Evolutionary conservation across 2,888 invertebrate species (phyloP).

Genomic region (Pollenia amentaria): DNA sequence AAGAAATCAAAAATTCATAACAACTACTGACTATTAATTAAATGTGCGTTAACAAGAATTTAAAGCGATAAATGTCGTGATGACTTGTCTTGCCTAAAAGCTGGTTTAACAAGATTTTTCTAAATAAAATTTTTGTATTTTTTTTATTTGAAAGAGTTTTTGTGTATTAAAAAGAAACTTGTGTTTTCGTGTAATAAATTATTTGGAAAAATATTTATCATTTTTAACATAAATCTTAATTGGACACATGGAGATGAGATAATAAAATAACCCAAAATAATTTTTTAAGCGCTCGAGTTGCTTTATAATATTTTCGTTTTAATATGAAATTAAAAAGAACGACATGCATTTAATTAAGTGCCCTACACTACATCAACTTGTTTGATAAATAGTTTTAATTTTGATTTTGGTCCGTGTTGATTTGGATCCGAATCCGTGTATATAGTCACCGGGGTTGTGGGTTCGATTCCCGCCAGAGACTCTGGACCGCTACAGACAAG

Average conservation of each 20-base stretch:
- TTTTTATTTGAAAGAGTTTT: conserved; percentile 15
- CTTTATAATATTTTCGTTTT: background rate
- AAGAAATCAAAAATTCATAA: background rate
- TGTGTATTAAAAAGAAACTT: conserved; percentile 10
- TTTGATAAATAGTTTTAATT: too few species aligned
- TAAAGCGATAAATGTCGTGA: background rate
- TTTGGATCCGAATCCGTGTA: too few species aligned
- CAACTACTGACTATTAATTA: conserved; percentile 32
- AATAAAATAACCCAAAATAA: conserved; percentile 44
- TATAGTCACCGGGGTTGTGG: too few species aligned
- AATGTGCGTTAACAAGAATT: conserved; percentile 59
- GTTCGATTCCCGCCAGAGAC: too few species aligned
- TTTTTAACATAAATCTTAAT: conserved; percentile 72
- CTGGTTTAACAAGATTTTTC: conserved; percentile 40
- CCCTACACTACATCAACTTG: background rate
- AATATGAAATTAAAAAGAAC: conserved; percentile 4
- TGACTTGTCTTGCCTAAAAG: conserved; percentile 8
- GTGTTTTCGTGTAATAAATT: conserved; percentile 62
- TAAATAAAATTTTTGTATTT: background rate
- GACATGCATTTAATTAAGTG: background rate
- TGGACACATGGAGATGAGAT: conserved; percentile 55
- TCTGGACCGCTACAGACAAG: too few species aligned
- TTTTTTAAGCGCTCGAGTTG: conserved; percentile 13
- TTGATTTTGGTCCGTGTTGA: too few species aligned
- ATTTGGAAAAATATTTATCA: conserved; percentile 59